These are phyloP conservation scores for Enteromius thamalakanensis DNA, from an alignment of 2,797 vertebrate genomes.

Conservation along the genomic window DNA sequence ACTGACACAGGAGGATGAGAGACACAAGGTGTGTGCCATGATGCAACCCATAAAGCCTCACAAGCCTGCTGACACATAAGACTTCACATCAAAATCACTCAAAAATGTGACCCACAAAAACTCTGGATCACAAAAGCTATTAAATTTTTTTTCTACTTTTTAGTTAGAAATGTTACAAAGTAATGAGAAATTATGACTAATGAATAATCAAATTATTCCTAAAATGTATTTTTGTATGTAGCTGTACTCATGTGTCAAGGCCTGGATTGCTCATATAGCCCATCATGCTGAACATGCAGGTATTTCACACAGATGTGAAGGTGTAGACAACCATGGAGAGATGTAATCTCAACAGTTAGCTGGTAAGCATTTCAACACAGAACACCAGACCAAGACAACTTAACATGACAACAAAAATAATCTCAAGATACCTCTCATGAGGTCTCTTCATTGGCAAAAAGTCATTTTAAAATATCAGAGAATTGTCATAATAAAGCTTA, in stretches of 20 bases:
- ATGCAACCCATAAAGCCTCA: conserved; percentile 30
- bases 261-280: conserved; percentile 27
- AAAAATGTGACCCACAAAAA: not conserved
- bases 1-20: not conserved
- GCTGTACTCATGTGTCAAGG: conserved; percentile 10
- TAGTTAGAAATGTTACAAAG: not conserved
- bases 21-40: not conserved
- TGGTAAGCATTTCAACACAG: not conserved
- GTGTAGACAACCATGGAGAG: conserved; percentile 24
- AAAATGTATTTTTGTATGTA: too few relatives aligned
- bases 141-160: too few relatives aligned
- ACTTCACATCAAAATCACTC: conserved; percentile 5
- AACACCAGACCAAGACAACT: conserved; percentile 12
- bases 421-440: not conserved
- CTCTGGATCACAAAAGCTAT: not conserved
- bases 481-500: conserved; percentile 6
- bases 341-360: conserved; percentile 17
- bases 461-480: not conserved
- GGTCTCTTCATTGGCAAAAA: not conserved
- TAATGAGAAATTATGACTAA: not conserved
- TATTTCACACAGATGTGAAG: conserved; percentile 51
- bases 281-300: conserved; percentile 52
- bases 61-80: conserved; percentile 19
- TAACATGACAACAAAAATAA: not conserved
- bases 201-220: not conserved